phyloP scores from a whole-genome alignment of 2,888 invertebrate genomes.

The Pristionchus japonicus region DNA sequence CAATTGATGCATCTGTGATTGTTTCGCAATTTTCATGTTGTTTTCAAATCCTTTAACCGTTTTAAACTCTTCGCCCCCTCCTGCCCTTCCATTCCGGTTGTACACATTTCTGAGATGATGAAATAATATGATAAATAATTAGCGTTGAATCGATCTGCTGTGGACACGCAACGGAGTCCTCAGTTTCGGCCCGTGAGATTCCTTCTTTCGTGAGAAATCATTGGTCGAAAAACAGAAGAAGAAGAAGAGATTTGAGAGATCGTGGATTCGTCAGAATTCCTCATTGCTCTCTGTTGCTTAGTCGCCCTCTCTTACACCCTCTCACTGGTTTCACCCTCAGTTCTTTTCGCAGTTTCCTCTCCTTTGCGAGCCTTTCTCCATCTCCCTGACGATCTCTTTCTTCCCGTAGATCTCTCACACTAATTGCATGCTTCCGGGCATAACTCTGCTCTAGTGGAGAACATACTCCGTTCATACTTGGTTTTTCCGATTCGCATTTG shows the following conservation, averaged over 20 bases:
- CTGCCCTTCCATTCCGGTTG: constrained; percentile 36
- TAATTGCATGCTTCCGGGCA: neutral
- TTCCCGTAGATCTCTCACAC: neutral
- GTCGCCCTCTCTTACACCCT: neutral
- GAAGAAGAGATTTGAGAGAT: neutral
- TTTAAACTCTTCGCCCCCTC: neutral
- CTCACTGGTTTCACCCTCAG: neutral
- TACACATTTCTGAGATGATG: constrained; percentile 26
- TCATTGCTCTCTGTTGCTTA: neutral
- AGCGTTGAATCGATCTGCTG: neutral
- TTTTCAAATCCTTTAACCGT: neutral
- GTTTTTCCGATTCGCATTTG: neutral
- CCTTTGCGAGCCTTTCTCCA: neutral
- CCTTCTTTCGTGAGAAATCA: neutral
- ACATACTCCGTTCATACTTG: neutral
- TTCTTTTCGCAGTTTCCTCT: neutral
- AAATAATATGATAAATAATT: constrained; percentile 37
- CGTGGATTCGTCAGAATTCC: neutral
- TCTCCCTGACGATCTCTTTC: neutral
- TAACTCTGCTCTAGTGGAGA: neutral
- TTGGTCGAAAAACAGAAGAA: neutral
- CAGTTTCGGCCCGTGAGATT: neutral
- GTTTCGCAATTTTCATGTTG: neutral
- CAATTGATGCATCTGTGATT: neutral
- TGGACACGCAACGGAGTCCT: neutral